These are phyloP conservation scores for Brachyrhaphis roseni DNA, from an alignment of 2,797 vertebrate species.

Conservation along the genomic window DNA sequence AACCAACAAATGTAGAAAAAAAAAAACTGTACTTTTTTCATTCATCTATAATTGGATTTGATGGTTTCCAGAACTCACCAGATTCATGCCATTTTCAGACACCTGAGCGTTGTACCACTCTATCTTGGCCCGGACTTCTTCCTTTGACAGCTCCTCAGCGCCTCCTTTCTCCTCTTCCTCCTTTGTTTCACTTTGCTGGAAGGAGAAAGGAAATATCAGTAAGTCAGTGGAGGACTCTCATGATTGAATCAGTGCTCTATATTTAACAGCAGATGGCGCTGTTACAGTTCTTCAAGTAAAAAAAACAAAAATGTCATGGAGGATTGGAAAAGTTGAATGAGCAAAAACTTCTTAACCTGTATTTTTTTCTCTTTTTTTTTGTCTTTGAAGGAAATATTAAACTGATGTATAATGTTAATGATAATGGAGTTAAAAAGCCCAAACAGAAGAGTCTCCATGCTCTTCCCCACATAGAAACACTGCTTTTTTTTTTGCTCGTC, in stretches of 20 bases:
- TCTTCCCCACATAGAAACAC: neutral
- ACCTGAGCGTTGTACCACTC: constrained; percentile 88
- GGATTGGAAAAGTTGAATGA: constrained; percentile 27
- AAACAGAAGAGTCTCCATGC: neutral
- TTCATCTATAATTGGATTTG: neutral
- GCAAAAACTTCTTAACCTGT: neutral
- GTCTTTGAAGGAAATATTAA: neutral
- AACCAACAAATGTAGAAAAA: neutral
- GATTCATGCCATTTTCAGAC: constrained; percentile 91
- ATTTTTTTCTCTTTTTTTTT: neutral
- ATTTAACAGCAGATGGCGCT: constrained; percentile 61
- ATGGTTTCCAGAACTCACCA: constrained; percentile 79
- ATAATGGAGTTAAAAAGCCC: neutral
- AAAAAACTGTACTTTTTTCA: neutral
- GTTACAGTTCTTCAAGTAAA: neutral
- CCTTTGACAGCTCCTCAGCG: constrained; percentile 72
- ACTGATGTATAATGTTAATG: neutral
- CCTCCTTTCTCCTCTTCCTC: constrained; percentile 80
- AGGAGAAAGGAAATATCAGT: constrained; percentile 27
- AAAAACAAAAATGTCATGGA: neutral
- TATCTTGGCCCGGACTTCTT: constrained; percentile 88
- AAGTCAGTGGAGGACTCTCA: neutral
- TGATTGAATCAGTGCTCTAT: neutral
- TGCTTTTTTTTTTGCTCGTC: neutral
- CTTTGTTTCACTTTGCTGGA: constrained; percentile 85